A percentile compares a stretch with the other conserved stretches of the same genome.
These are phyloP conservation scores for Paramuricea clavata DNA, from an alignment of 92 coral and sea anemone species.

Conservation along the genomic window DNA sequence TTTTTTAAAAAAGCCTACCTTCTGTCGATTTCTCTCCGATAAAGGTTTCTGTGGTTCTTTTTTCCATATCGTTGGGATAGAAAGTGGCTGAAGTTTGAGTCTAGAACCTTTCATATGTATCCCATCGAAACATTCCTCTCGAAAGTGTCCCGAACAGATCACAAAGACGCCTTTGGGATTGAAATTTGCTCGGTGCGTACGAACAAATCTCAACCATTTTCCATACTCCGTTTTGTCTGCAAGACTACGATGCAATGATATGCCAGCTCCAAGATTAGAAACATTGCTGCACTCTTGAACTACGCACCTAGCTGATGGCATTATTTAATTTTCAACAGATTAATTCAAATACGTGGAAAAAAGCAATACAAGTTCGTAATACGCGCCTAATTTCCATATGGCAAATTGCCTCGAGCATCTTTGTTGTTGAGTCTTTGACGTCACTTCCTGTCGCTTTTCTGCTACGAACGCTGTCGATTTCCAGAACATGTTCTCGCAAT, in stretches of 20 bases:
- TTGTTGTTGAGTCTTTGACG: too few species aligned
- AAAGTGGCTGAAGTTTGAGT: constrained; percentile 33
- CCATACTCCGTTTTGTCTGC: background rate
- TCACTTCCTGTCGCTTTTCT: too few species aligned
- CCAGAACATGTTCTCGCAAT: too few species aligned
- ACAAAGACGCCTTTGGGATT: constrained; percentile 32
- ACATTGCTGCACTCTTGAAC: constrained; percentile 64
- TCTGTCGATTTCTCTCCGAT: constrained; percentile 45
- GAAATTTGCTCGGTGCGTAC: constrained; percentile 46
- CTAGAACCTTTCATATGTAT: constrained; percentile 28
- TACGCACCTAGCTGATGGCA: constrained; percentile 32
- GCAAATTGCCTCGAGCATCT: too few species aligned
- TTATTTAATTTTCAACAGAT: too few species aligned
- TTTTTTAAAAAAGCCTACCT: constrained; percentile 50
- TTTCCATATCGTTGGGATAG: constrained; percentile 63
- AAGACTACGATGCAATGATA: constrained; percentile 37
- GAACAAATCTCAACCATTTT: constrained; percentile 53
- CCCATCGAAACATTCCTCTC: constrained; percentile 37
- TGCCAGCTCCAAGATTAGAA: constrained; percentile 28
- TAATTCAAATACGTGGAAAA: too few species aligned
- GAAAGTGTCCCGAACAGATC: constrained; percentile 55
- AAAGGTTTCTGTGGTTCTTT: background rate
- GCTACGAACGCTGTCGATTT: too few species aligned
- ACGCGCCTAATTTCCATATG: too few species aligned
- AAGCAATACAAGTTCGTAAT: too few species aligned